Percentiles rank a stretch among this genome's conserved stretches.
Conservation (phyloP, 2,113 vertebrate genomes). For the Anolis sagrei region DNA sequence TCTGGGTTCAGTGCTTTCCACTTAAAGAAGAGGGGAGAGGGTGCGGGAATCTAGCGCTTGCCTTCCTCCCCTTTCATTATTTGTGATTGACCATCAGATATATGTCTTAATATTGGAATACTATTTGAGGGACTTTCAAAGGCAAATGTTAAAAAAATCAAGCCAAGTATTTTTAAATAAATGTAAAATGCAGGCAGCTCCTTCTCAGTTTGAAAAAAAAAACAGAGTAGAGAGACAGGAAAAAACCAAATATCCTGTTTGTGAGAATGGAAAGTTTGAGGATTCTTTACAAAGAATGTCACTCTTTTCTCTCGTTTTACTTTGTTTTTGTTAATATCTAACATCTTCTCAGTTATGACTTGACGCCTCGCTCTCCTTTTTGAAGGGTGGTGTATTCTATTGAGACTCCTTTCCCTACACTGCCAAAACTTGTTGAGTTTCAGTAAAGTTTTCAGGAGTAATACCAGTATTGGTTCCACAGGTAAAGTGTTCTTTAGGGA, state of each 20-base stretch:
- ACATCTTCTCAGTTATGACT: neutral
- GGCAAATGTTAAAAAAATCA: neutral
- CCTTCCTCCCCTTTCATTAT: constrained; percentile 31
- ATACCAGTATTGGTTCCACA: neutral
- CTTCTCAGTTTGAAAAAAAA: neutral
- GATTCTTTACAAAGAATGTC: neutral
- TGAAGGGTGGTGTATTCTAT: neutral
- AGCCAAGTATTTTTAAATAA: neutral
- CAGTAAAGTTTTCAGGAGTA: neutral
- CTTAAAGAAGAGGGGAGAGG: constrained; percentile 72
- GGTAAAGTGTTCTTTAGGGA: neutral
- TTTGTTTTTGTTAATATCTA: neutral
- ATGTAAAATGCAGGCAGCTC: neutral
- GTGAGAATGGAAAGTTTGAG: neutral
- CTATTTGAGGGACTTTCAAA: neutral
- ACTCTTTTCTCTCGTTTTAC: neutral
- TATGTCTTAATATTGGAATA: constrained; percentile 44
- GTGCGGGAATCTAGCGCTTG: constrained; percentile 52
- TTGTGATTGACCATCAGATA: constrained; percentile 29
- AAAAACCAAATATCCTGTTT: neutral
- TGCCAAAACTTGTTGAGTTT: neutral
- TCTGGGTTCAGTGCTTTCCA: constrained; percentile 79
- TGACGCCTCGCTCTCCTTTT: neutral
- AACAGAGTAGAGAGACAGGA: neutral
- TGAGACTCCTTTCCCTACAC: neutral